Conservation (phyloP, 2,113 vertebrate genomes). For the Dicaeum eximium region DNA sequence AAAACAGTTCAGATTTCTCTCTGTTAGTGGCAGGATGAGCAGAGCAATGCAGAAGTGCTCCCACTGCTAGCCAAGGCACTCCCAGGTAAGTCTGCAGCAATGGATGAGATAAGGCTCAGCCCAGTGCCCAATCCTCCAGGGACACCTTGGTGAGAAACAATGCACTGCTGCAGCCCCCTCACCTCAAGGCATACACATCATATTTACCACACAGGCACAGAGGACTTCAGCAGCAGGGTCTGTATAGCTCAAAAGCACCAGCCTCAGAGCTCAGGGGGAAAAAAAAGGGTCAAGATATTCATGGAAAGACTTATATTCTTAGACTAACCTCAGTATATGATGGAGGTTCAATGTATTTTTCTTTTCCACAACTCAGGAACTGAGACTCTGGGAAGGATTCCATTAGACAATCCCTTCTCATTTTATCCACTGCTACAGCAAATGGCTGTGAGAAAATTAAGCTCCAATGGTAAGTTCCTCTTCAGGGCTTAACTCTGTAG, state of each 20-base stretch:
- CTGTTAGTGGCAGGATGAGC: neutral
- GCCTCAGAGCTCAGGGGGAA: neutral
- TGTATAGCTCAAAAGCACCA: neutral
- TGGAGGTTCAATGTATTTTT: neutral
- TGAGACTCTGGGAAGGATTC: neutral
- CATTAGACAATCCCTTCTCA: neutral
- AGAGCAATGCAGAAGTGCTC: neutral
- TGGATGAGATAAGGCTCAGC: neutral
- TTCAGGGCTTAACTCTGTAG: neutral
- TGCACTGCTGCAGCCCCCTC: neutral
- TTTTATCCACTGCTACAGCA: neutral
- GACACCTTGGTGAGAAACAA: neutral
- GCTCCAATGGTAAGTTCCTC: neutral
- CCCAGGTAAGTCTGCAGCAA: neutral
- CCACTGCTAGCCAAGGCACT: neutral
- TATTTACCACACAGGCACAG: neutral
- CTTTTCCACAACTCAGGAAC: neutral
- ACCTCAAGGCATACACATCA: neutral
- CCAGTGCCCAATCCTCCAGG: neutral
- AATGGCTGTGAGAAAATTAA: slow-evolving; percentile 11
- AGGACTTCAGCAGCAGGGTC: neutral
- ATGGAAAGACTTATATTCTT: neutral
- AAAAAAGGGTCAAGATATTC: neutral
- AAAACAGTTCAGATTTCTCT: neutral
- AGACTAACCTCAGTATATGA: neutral